Evolutionary conservation across 1,140 invertebrate genomes (phyloP), one percentile per base, ranked within the genome.

Genomic region (Zophobas atratus): DNA sequence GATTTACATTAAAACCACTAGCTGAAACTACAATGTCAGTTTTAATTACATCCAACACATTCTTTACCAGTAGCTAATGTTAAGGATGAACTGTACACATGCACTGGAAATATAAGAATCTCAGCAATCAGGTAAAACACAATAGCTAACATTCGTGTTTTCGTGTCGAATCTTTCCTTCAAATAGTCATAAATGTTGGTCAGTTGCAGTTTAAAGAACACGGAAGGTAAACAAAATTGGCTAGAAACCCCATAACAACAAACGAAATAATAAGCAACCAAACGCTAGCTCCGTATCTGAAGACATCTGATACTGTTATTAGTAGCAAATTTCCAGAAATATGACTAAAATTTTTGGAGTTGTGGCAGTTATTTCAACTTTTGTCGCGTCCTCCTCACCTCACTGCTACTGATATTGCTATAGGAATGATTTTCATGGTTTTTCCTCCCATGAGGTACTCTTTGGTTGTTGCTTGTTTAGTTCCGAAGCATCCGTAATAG

Each of bases 311-410:
- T 0, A 94, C 94, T 35, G 93, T 90, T 1, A 93, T 94, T 0
- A 96, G 87, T 1, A 96, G 82, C 0, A 93, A 93, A 36, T 95
- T 92, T 53, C 93, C 93, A 33, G 94, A 95, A 82, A 95, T 88
- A 82, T 94, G 93, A 83, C 93, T 94, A 82, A 84, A 87, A 56
- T 46, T 57, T 20, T 38, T 6, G n/a, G 3, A 46, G 0, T 33
- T 3, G 43, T 35, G 35, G 43, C 43, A 20, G 20, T 20, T 20
- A 0, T 20, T 20, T 20, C 20, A 20, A 20, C 0, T 20, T 20
- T 20, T 20, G 20, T 20, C 20, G 20, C 20, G 20, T 0, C 20
- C 20, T 20, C 1, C 46, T 82, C 80, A 87, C 86, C 86, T 89
- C 46, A 91, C 90, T 72, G 90, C 86, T 34, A 92, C 78, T 0